phyloP scores from a whole-genome alignment of 2,797 vertebrate genomes.

The Anguilla obscura region DNA sequence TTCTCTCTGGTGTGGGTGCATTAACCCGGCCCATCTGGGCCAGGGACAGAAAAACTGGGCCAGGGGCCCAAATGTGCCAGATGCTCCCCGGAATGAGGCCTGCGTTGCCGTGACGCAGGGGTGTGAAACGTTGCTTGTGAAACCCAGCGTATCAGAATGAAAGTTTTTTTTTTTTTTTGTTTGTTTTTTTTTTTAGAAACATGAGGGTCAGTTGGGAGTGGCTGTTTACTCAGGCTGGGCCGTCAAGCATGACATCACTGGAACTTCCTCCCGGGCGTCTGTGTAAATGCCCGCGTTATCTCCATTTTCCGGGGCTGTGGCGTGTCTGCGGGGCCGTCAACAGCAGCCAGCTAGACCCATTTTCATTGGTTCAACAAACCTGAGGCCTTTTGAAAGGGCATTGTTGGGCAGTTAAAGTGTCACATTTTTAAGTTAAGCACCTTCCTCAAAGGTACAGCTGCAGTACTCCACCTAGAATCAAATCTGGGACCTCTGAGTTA shows the following conservation, averaged over 20 bases:
- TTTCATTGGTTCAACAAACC: background rate
- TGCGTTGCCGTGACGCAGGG: background rate
- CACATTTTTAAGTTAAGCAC: background rate
- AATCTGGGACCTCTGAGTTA: background rate
- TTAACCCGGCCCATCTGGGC: background rate
- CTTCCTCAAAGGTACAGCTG: background rate
- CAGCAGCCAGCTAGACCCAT: background rate
- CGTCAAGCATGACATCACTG: slow-evolving; percentile 39
- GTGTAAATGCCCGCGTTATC: slow-evolving; percentile 5
- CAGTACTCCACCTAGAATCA: background rate
- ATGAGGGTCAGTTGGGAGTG: background rate
- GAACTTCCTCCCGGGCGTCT: slow-evolving; percentile 39
- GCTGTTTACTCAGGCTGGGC: slow-evolving; percentile 38
- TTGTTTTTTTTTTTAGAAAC: too few species aligned
- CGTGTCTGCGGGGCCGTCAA: background rate
- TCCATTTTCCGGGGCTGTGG: background rate
- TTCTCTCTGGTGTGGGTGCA: background rate
- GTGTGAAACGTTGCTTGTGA: background rate
- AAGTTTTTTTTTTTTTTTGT: background rate
- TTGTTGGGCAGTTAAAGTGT: background rate
- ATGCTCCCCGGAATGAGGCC: background rate
- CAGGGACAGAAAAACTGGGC: background rate
- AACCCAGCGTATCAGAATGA: background rate
- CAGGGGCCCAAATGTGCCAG: background rate
- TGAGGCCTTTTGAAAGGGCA: background rate